A percentile compares a stretch with the other conserved stretches of the same genome.
Conservation (phyloP, 37 sponge, comb jelly and placozoan genomes). For the Ianthella basta region DNA sequence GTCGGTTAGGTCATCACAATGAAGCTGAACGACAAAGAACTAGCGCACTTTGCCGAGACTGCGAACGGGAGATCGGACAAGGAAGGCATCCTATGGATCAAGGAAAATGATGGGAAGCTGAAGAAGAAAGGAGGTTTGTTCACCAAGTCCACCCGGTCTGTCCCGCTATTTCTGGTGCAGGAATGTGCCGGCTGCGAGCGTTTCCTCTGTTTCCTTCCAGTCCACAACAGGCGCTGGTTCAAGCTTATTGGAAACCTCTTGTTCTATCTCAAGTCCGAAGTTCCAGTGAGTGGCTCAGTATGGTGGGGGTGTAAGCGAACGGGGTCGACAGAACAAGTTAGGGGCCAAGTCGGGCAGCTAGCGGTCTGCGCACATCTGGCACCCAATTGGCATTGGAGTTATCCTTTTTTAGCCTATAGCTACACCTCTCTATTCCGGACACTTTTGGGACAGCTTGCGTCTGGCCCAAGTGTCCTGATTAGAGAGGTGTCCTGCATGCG, state of each 20-base stretch:
- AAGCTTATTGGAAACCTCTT: constrained; percentile 73
- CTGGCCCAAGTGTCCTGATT: no score
- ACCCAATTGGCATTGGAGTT: no score
- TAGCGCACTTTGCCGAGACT: constrained; percentile 53
- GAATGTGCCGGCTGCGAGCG: background rate
- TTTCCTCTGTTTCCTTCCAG: constrained; percentile 32
- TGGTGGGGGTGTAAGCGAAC: background rate
- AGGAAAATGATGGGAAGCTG: constrained; percentile 58
- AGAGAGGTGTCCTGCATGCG: no score
- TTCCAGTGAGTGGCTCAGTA: constrained; percentile 38
- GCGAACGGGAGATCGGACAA: constrained; percentile 73
- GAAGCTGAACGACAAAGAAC: constrained; percentile 85
- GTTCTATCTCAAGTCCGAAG: constrained; percentile 68
- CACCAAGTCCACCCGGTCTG: background rate
- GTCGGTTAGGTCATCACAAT: constrained; percentile 26
- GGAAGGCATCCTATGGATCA: constrained; percentile 81
- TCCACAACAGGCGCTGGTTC: constrained; percentile 70
- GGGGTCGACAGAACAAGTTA: no score
- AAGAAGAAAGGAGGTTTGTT: constrained; percentile 60
- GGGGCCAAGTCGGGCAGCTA: no score
- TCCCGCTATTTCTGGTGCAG: no score
- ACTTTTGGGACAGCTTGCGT: no score
- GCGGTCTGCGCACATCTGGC: no score
- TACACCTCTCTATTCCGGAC: no score
- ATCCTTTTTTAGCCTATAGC: no score